Evolutionary conservation across 2,888 invertebrate species (phyloP).

Genomic region (Metellina segmentata): DNA sequence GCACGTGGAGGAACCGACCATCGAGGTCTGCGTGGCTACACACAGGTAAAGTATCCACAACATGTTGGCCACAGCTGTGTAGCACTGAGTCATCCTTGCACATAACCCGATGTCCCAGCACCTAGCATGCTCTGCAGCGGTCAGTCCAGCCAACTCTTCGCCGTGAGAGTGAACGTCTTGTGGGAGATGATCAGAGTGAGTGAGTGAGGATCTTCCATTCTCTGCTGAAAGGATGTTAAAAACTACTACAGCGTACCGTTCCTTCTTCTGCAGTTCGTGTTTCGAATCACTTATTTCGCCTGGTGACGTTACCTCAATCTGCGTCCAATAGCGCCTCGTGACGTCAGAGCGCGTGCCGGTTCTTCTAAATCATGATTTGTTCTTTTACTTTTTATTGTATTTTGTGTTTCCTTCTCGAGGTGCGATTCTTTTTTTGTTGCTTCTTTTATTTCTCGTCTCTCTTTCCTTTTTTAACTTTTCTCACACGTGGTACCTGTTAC

Average conservation of each 20-base stretch:
- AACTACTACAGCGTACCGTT: slow-evolving; percentile 35
- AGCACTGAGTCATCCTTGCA: background rate
- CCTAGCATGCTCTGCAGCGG: background rate
- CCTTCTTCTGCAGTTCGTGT: slow-evolving; percentile 49
- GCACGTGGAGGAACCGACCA: slow-evolving; percentile 21
- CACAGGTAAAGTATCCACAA: slow-evolving; percentile 20
- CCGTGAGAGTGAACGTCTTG: slow-evolving; percentile 15
- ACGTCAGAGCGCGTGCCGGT: slow-evolving; percentile 70
- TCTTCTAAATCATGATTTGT: slow-evolving; percentile 54
- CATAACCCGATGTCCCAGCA: background rate
- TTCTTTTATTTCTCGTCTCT: slow-evolving; percentile 2
- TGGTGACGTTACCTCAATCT: slow-evolving; percentile 66
- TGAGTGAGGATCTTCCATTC: slow-evolving; percentile 36
- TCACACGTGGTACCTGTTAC: slow-evolving; percentile 39
- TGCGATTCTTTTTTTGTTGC: background rate
- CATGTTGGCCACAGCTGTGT: slow-evolving; percentile 1
- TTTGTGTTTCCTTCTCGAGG: background rate
- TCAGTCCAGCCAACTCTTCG: background rate
- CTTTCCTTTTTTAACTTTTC: slow-evolving; percentile 11
- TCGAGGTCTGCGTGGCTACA: background rate
- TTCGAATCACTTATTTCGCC: slow-evolving; percentile 65
- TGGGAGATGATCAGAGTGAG: background rate
- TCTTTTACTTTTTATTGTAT: slow-evolving; percentile 16
- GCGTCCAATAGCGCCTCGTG: slow-evolving; percentile 62
- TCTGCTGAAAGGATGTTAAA: slow-evolving; percentile 7